These are phyloP conservation scores for Lacerta bilineata DNA, from an alignment of 2,797 vertebrate species.

Conservation along the genomic window DNA sequence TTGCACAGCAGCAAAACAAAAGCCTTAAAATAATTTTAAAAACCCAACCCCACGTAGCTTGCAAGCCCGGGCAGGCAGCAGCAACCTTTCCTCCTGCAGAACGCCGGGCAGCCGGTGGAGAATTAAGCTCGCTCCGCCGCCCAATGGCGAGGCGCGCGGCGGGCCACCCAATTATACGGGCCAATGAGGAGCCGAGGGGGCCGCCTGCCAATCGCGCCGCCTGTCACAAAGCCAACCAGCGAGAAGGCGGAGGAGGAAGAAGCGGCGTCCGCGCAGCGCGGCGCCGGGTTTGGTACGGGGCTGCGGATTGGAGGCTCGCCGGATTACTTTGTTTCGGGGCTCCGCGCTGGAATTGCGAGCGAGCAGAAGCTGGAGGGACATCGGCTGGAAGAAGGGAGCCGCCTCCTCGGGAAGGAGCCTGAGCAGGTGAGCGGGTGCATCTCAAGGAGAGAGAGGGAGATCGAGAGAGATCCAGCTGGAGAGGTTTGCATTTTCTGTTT, in stretches of 20 bases:
- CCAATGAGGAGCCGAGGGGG: constrained; percentile 8
- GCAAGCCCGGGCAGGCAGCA: no score
- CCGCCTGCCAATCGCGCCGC: constrained; percentile 21
- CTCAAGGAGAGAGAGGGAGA: background rate
- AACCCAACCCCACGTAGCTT: no score
- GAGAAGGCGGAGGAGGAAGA: background rate
- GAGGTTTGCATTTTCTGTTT: background rate
- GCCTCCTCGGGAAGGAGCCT: no score
- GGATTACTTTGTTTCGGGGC: background rate
- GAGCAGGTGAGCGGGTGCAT: background rate
- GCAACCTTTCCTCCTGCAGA: no score
- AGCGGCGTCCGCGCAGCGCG: background rate
- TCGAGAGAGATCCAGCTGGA: background rate
- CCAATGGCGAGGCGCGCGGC: background rate
- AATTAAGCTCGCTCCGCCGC: no score
- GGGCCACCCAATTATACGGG: background rate
- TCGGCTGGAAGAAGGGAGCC: no score
- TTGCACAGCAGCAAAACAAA: no score
- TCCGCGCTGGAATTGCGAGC: background rate
- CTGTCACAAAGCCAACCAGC: background rate
- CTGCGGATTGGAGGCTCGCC: background rate
- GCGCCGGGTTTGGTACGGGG: background rate
- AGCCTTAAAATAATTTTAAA: no score
- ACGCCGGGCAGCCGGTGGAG: no score
- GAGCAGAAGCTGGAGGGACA: no score